Evolutionary conservation across 1,140 invertebrate genomes (phyloP).

Genomic region (Paramacrobiotus metropolitanus): DNA sequence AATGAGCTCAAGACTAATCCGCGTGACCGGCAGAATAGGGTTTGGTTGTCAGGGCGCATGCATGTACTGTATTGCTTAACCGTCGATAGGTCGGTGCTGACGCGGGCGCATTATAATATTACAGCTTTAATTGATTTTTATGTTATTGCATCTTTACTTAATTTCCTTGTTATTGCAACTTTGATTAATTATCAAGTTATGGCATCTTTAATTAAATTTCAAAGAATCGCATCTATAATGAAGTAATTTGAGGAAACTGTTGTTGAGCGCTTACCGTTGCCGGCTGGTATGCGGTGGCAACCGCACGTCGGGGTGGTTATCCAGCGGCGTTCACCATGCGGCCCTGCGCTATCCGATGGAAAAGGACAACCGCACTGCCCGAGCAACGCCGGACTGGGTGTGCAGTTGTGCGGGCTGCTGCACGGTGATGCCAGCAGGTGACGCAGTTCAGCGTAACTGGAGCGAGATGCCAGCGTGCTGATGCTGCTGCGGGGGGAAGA

Average conservation of each 20-base stretch:
- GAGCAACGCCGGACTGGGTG: background rate
- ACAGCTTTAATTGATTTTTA: too few relatives aligned
- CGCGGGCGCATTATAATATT: too few relatives aligned
- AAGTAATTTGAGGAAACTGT: background rate
- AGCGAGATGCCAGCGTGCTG: background rate
- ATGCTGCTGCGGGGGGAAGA: conserved; percentile 3
- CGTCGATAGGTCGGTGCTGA: too few relatives aligned
- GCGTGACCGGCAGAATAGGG: too few relatives aligned
- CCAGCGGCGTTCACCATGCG: background rate
- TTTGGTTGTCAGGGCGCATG: too few relatives aligned
- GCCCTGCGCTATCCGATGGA: too few relatives aligned
- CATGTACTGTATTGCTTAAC: too few relatives aligned
- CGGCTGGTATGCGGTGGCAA: background rate
- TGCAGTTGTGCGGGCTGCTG: background rate
- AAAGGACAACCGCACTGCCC: background rate
- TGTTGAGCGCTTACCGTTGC: background rate
- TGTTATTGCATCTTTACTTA: too few relatives aligned
- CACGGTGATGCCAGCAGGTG: background rate
- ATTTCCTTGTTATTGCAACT: too few relatives aligned
- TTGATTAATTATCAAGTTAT: too few relatives aligned
- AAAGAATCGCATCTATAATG: background rate
- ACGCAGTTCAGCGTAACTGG: background rate
- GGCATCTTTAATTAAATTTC: too few relatives aligned
- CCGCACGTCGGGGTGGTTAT: background rate
- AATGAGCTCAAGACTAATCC: too few relatives aligned